phyloP scores from a whole-genome alignment of 2,888 invertebrate species.

The Teleiodes luculella region DNA sequence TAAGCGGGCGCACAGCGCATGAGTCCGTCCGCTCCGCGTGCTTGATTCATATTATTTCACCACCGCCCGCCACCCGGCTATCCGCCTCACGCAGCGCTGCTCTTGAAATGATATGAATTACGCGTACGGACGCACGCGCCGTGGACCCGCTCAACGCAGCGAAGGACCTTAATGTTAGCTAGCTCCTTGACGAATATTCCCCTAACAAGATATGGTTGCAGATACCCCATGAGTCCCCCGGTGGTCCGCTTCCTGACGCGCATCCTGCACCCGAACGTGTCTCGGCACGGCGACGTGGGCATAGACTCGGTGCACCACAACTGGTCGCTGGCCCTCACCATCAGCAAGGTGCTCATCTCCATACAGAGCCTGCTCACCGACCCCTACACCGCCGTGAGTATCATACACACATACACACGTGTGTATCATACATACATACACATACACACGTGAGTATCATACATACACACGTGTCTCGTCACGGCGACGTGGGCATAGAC shows the following conservation, averaged over 20 bases:
- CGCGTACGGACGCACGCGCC: no score
- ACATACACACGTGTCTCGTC: conserved; percentile 96
- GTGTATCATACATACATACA: conserved; percentile 1
- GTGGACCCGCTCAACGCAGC: no score
- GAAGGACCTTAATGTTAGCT: no score
- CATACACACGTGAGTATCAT: conserved; percentile 94
- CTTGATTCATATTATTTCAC: no score
- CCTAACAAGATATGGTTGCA: no score
- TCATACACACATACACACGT: background rate
- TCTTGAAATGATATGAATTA: no score
- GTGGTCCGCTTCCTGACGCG: conserved; percentile 94
- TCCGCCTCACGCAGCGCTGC: no score
- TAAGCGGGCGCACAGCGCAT: no score
- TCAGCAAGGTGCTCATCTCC: conserved; percentile 92
- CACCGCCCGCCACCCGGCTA: no score
- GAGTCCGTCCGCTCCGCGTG: no score
- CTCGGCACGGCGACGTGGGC: conserved; percentile 96
- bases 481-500: conserved; percentile 97
- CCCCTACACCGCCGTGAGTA: conserved; percentile 88
- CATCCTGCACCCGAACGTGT: conserved; percentile 96
- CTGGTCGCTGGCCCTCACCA: conserved; percentile 96
- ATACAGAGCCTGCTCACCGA: conserved; percentile 93
- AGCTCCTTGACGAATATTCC: no score
- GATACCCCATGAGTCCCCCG: conserved; percentile 94
- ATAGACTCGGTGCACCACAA: conserved; percentile 97